Evolutionary conservation across 2,888 invertebrate species (phyloP), one percentile per base, ranked within the genome.

Genomic region (Lasioglossum vierecki): DNA sequence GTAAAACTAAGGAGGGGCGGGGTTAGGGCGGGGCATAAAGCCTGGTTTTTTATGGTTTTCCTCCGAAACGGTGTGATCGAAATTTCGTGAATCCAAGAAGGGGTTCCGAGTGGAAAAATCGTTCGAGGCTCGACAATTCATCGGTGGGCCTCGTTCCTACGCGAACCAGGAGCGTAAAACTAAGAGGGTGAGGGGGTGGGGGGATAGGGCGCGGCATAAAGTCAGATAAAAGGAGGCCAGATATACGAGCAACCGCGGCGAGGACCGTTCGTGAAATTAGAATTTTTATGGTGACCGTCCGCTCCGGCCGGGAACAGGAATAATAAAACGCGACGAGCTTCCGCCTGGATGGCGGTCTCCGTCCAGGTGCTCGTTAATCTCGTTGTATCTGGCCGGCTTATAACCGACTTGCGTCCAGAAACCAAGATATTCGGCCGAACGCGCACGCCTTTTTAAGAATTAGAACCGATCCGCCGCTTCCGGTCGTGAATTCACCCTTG

Each of bases 271-370:
- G 84, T 88, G 83, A 88, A 88, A 88, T 88, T 88, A 88, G 88
- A 88, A 88, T 88, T 88, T 88, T 88, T 88, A 88, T 84, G 86
- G 77, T 76, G 76, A 83, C 84, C 86, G 81, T 79, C 80, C 73
- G 76, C 70, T 73, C 78, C 60, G 63, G 57, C 57, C 63, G 18
- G 75, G 76, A 81, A 76, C 79, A 85, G 81, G 88, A 85, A 85
- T 81, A 83, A 85, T 85, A 83, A 88, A 88, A 85, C 71, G 77
- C 80, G 82, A 79, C 84, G 49, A 82, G 78, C 79, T 82, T 82
- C 84, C 87, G 84, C 71, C 78, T 71, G 86, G 74, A 80, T 77
- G 84, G 80, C 57, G 83, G 76, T 74, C 76, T 39, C 49, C 74
- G 81, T 77, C 83, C 83, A 77, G 83, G 87, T 83, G 83, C 85